Evolutionary conservation across 2,888 invertebrate genomes (phyloP), one percentile per base, ranked within the genome.

Genomic region (Salpingus planirostris): DNA sequence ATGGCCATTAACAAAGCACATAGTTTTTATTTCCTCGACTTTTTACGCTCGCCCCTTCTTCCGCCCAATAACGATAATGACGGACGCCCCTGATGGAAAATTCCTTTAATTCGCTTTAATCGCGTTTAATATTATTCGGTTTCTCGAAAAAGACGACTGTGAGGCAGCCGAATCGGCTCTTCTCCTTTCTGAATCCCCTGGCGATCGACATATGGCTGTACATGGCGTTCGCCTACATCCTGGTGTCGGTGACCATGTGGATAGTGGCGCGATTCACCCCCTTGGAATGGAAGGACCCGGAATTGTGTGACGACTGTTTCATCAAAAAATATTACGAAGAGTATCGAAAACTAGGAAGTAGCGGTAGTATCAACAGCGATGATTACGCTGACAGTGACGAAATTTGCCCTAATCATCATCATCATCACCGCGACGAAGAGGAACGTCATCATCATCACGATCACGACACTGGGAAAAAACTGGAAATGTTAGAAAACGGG

Each of bases 121-220:
- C n/a, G n/a, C n/a, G n/a, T n/a, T n/a, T n/a, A n/a, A n/a, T n/a
- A n/a, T 18, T 7, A 18, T 18, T 18, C 8, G 6, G 6, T 18
- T 18, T 7, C 8, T 18, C 8, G 6, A 8, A 12, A 67, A 72
- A 21, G 71, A 76, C 53, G 77, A 71, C 38, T 14, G 21, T 15
- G 27, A 40, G 47, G 10, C 30, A 37, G 60, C 80, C 75, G 53
- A 76, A 71, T 56, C 75, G 73, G 57, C 78, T 74, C 48, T 90
- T 89, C 69, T 84, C 85, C 31, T 90, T 90, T 67, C 76, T 89
- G 67, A 84, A 80, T 57, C 89, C 89, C 3, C 69, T 90, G 46
- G 84, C 86, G 2, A 71, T 81, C 45, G 82, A 88, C 62, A 88
- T 90, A 54, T 90, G 90, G 89, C 66, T 86, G 40, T 79, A 78